Evolutionary conservation across 1,140 invertebrate genomes (phyloP).

Genomic region (Caerostris darwini): DNA sequence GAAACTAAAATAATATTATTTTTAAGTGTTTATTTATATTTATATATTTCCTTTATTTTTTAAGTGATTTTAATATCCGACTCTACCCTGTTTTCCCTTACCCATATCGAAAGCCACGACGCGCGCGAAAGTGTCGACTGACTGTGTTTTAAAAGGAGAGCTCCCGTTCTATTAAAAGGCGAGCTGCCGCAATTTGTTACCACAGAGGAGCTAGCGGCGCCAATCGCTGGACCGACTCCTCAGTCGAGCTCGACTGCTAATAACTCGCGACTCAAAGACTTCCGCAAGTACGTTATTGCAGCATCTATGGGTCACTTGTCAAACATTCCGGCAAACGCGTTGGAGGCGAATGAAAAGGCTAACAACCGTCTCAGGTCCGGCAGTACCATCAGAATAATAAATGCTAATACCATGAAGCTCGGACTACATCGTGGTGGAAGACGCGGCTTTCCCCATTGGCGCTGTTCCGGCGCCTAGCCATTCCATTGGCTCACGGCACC

Average conservation of each 20-base stretch:
- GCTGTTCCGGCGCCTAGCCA: conserved; percentile 18
- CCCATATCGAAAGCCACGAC: not conserved
- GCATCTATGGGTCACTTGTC: conserved; percentile 64
- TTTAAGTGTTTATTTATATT: too few relatives aligned
- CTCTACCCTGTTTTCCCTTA: not conserved
- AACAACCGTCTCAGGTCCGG: conserved; percentile 56
- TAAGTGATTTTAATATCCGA: not conserved
- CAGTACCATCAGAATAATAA: conserved; percentile 77
- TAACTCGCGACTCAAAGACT: not conserved
- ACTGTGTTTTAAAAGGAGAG: not conserved
- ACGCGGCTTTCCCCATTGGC: conserved; percentile 73
- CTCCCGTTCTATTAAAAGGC: not conserved
- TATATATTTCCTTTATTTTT: too few relatives aligned
- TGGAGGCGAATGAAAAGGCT: conserved; percentile 54
- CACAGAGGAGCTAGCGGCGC: conserved; percentile 11
- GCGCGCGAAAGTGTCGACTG: not conserved
- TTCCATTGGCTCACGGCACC: conserved; percentile 57
- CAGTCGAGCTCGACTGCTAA: not conserved
- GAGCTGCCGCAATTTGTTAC: not conserved
- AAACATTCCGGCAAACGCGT: conserved; percentile 35
- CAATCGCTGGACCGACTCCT: conserved; percentile 35
- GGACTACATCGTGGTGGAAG: conserved; percentile 59
- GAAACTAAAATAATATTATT: too few relatives aligned
- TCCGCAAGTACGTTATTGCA: conserved; percentile 26
- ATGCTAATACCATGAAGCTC: conserved; percentile 77